These are phyloP conservation scores for Hoplodrina blanda DNA, from an alignment of 2,888 invertebrate species.

Conservation along the genomic window DNA sequence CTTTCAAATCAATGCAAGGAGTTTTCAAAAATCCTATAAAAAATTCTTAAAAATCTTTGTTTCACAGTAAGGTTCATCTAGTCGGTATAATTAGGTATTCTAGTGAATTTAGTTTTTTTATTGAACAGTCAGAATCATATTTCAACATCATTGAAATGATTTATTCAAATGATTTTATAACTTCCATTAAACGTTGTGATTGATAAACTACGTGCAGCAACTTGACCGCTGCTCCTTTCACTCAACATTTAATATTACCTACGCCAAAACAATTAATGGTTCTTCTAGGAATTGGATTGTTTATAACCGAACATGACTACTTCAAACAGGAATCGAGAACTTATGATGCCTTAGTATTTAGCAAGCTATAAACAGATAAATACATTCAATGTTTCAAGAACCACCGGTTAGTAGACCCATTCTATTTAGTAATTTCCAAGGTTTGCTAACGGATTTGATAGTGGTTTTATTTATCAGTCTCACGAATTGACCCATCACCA, in stretches of 20 bases:
- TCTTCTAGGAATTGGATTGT: background rate
- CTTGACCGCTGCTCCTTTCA: constrained; percentile 24
- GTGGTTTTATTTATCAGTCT: background rate
- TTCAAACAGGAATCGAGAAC: constrained; percentile 1
- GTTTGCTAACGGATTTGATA: background rate
- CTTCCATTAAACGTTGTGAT: constrained; percentile 21
- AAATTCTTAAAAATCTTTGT: background rate
- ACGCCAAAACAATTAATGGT: constrained; percentile 9
- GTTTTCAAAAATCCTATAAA: too few relatives aligned
- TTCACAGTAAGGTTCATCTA: background rate
- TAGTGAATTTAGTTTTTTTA: too few relatives aligned
- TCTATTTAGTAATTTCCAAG: background rate
- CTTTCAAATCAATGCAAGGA: too few relatives aligned
- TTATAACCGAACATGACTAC: constrained; percentile 8
- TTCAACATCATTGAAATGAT: background rate
- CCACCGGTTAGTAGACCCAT: too few relatives aligned
- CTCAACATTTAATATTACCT: constrained; percentile 21
- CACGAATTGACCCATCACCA: background rate
- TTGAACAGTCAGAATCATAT: background rate
- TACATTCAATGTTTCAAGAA: too few relatives aligned
- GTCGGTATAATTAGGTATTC: background rate
- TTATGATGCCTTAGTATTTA: background rate
- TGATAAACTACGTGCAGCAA: constrained; percentile 9
- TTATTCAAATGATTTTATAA: background rate
- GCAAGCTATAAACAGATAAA: background rate